Conservation (phyloP, 2,797 vertebrate genomes). For the Lagothrix lagotricha region DNA sequence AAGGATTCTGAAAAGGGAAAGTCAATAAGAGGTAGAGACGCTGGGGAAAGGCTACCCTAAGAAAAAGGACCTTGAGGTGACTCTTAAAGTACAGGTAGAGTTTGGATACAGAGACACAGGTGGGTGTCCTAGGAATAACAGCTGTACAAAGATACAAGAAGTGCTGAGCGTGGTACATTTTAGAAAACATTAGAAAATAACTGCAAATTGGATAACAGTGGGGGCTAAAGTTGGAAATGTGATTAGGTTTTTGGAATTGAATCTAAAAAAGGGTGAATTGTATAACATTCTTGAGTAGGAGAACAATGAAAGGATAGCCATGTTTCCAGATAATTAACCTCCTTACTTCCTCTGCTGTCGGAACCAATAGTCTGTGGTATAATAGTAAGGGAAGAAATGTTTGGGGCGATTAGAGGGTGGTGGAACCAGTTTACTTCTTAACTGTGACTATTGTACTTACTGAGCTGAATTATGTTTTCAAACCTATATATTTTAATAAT, state of each 20-base stretch:
- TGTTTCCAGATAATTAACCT: background rate
- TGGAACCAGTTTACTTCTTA: background rate
- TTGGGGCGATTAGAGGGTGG: background rate
- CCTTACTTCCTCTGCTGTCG: background rate
- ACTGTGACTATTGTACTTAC: background rate
- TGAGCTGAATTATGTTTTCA: slow-evolving; percentile 22
- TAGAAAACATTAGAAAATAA: background rate
- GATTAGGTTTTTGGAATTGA: background rate
- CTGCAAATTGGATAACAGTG: background rate
- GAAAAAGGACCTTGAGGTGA: background rate
- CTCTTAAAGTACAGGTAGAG: background rate
- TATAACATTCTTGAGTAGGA: background rate
- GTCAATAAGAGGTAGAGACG: background rate
- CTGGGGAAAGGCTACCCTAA: background rate
- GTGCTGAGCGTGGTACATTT: background rate
- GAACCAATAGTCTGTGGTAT: background rate
- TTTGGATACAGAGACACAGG: background rate
- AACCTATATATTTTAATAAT: background rate
- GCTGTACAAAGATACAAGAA: background rate
- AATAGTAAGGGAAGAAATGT: background rate
- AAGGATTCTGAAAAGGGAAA: background rate
- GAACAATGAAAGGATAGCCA: background rate
- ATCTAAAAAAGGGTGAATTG: background rate
- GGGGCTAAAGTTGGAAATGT: background rate
- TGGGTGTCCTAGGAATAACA: background rate